Evolutionary conservation across 2,797 vertebrate species (phyloP), one percentile per base, ranked within the genome.

Genomic region (Meriones psammophilus): DNA sequence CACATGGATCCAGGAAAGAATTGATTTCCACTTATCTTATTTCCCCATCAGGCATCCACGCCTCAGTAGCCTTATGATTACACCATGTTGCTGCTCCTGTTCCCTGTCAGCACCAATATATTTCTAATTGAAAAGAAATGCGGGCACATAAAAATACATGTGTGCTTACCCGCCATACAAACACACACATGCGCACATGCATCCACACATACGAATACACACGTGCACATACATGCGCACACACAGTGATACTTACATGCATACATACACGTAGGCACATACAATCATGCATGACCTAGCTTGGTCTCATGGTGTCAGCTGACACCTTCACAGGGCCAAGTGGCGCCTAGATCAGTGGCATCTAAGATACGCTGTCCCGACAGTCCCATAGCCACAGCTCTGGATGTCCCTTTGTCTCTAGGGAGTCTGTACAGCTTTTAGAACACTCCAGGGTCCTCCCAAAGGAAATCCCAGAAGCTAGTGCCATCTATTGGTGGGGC

Each of bases 171-270:
- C 3, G 22, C 26, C 36, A 3, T 64, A 36, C 7, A 18, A 60
- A 26, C 50, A 17, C 54, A 24, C 58, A 9, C 20, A 60, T 60
- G 10, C 12, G 26, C 50, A 39, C 39, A 3, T 1, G 0, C 15
- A 8, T 0, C 0, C 9, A 14, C 39, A 24, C 74, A 36, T 22
- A 13, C 7, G 1, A 58, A 54, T 18, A 77, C 33, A 60, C 33
- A 13, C 15, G 8, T 2, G 0, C 15, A 12, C 0, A 0, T 9
- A 13, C 26, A 28, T 24, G 1, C 0, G 0, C 13, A 9, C 0
- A 0, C 5, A 15, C 28, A 28, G 56, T 24, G 18, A 5, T 64
- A 50, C 26, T 56, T 33, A 69, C 50, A 2, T 0, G 0, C 13
- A 13, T 0, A 0, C 8, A 10, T 39, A 2, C 68, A 74, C 39